phyloP scores from a whole-genome alignment of 2,797 vertebrate genomes.

The Synanceia verrucosa region DNA sequence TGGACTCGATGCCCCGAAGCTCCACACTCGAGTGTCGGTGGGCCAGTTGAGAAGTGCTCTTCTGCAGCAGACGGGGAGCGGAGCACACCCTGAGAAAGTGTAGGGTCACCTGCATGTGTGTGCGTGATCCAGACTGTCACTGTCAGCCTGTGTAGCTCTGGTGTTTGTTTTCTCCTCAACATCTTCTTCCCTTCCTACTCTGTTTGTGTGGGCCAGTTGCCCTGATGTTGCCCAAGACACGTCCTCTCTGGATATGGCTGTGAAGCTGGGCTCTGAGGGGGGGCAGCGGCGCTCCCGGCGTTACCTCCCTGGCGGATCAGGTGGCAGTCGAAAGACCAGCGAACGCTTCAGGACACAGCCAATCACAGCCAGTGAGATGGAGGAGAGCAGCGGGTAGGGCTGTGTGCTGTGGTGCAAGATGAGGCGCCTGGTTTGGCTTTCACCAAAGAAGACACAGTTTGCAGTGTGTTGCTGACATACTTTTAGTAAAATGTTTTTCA shows the following conservation, averaged over 20 bases:
- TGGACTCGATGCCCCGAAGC: slow-evolving; percentile 60
- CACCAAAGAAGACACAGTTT: slow-evolving; percentile 14
- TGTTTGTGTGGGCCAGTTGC: slow-evolving; percentile 52
- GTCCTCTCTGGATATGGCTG: slow-evolving; percentile 72
- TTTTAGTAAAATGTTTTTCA: neutral
- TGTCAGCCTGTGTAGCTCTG: slow-evolving; percentile 20
- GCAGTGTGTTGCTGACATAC: slow-evolving; percentile 8
- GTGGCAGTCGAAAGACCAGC: slow-evolving; percentile 71
- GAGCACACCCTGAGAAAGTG: slow-evolving; percentile 70
- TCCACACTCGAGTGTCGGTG: slow-evolving; percentile 85
- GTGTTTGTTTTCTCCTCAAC: slow-evolving; percentile 10
- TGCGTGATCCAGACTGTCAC: slow-evolving; percentile 45
- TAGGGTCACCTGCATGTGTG: slow-evolving; percentile 75
- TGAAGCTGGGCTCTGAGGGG: slow-evolving; percentile 67
- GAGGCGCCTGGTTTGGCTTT: slow-evolving; percentile 3
- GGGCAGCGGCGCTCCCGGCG: slow-evolving; percentile 73
- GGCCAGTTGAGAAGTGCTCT: slow-evolving; percentile 79
- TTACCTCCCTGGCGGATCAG: slow-evolving; percentile 67
- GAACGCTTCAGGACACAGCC: slow-evolving; percentile 86
- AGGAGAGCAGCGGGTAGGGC: slow-evolving; percentile 79
- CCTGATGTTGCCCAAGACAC: slow-evolving; percentile 52
- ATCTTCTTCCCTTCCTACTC: slow-evolving; percentile 6
- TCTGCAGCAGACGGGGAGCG: slow-evolving; percentile 74
- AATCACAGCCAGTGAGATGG: slow-evolving; percentile 83
- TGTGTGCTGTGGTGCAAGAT: slow-evolving; percentile 21